Evolutionary conservation across 2,797 vertebrate genomes (phyloP).

Genomic region (Australoheros facetus): DNA sequence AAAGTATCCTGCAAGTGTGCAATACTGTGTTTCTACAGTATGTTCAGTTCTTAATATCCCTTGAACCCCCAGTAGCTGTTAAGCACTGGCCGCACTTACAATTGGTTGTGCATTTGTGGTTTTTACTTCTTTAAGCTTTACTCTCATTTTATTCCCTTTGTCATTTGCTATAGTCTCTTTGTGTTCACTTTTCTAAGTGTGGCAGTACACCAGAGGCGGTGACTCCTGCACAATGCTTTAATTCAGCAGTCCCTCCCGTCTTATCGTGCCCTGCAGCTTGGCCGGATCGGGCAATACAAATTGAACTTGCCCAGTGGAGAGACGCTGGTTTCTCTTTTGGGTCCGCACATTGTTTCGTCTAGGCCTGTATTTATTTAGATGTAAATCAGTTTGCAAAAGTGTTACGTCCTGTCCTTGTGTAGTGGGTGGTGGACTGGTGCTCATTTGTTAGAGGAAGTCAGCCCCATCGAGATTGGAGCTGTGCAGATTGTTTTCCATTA

Average conservation of each 20-base stretch:
- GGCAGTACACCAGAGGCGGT: conserved; percentile 32
- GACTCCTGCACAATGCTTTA: conserved; percentile 61
- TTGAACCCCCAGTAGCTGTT: not conserved
- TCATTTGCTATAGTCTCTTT: conserved; percentile 33
- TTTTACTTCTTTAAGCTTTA: conserved; percentile 15
- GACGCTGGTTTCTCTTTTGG: conserved; percentile 84
- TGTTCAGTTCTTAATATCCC: not conserved
- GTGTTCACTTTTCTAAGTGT: conserved; percentile 30
- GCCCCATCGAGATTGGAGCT: conserved; percentile 81
- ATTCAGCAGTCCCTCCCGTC: conserved; percentile 68
- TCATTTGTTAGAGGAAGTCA: conserved; percentile 85
- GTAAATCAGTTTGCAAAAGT: conserved; percentile 91
- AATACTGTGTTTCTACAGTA: not conserved
- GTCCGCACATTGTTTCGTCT: conserved; percentile 90
- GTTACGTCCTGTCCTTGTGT: conserved; percentile 92
- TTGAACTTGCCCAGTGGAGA: conserved; percentile 80
- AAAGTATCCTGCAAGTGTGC: not conserved
- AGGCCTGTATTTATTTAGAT: conserved; percentile 91
- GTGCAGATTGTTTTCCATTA: conserved; percentile 80
- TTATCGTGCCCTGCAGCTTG: conserved; percentile 90
- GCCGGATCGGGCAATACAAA: conserved; percentile 82
- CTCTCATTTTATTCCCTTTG: conserved; percentile 20
- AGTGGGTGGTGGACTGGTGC: conserved; percentile 72
- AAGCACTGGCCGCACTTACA: not conserved
- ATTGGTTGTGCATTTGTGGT: not conserved